Conservation (phyloP, 2,888 invertebrate genomes). For the Anoplius nigerrimus region DNA sequence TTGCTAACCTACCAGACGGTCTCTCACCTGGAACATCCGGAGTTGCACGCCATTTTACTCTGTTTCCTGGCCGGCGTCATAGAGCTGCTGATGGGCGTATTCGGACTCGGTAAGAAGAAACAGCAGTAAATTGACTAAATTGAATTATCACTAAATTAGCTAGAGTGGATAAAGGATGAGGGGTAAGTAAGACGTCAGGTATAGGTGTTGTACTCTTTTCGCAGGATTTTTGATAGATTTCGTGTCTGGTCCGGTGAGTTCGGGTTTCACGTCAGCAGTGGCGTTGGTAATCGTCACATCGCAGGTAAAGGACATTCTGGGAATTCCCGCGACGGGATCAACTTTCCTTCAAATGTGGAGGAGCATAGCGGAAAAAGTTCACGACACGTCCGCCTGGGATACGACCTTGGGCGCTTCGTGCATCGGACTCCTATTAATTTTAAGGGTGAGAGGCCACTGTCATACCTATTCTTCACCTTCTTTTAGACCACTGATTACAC, state of each 20-base stretch:
- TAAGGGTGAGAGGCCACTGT: slow-evolving; percentile 82
- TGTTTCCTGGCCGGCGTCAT: slow-evolving; percentile 85
- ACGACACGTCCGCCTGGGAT: slow-evolving; percentile 83
- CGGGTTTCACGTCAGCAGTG: slow-evolving; percentile 93
- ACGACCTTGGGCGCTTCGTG: slow-evolving; percentile 85
- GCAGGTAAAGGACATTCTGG: slow-evolving; percentile 90
- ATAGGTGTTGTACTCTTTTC: slow-evolving; percentile 47
- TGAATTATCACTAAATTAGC: not conserved
- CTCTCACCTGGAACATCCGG: slow-evolving; percentile 78
- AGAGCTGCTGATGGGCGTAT: slow-evolving; percentile 87
- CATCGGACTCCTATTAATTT: slow-evolving; percentile 84
- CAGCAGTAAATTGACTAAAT: not conserved
- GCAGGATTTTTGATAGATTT: slow-evolving; percentile 90
- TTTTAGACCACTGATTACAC: too few species aligned
- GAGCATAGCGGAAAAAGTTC: slow-evolving; percentile 82
- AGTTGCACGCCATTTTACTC: slow-evolving; percentile 83
- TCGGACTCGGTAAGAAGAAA: slow-evolving; percentile 82
- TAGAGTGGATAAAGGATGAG: too few species aligned
- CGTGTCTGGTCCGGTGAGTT: slow-evolving; percentile 92
- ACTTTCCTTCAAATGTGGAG: slow-evolving; percentile 88
- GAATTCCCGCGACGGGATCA: slow-evolving; percentile 82
- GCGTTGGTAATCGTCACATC: slow-evolving; percentile 92
- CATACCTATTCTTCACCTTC: too few species aligned
- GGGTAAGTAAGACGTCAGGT: not conserved
- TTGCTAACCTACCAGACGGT: slow-evolving; percentile 89